Base-by-base conservation (phyloP, 2,888 invertebrate species). In the Meteorus colon region DNA sequence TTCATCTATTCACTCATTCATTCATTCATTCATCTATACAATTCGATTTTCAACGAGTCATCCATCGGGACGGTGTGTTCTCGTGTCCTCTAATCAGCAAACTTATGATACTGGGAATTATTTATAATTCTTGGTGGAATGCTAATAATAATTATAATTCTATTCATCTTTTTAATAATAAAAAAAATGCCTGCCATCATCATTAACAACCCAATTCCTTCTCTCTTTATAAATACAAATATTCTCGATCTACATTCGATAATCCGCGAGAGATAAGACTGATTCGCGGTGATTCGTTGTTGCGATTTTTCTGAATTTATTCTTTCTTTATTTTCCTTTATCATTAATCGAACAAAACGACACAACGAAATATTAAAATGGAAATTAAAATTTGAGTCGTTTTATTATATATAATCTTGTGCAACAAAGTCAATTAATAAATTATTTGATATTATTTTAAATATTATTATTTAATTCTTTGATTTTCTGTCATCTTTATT, bases 161-260 rank as follows among this genome's bases (percentile, higher is more conserved):
- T 12, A n/a, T 55, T 55, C 19, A 6, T 24, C 4, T 55, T 55
- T 24, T 19, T 31, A 31, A 14, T 14, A 34, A 34, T 37, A 34
- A 31, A 37, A 31, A 62, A 27, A 31, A 34, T 16, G 19, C 4
- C 14, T 16, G n/a, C 14, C 10, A 63, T 63, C 27, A n/a, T 31
- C 4, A 31, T 31, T 2, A 75, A 19, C 19, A 12, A n/a, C 34
- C 70, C 70, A 55, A 75, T 41, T 71, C 65, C 65, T 51, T 59
- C 55, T 75, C 59, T 41, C 4, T 78, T 80, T 78, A 75, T 83
- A 77, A 82, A 82, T 87, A 86, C 86, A 86, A 85, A 87, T 87
- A 37, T 73, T 55, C 45, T 73, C 62, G 41, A 65, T 45, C 62
- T 70, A 41, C 55, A 75, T 75, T 73, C 68, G 72, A 72, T 65